Conservation (phyloP, 2,797 vertebrate genomes). For the Enteromius radiatus region DNA sequence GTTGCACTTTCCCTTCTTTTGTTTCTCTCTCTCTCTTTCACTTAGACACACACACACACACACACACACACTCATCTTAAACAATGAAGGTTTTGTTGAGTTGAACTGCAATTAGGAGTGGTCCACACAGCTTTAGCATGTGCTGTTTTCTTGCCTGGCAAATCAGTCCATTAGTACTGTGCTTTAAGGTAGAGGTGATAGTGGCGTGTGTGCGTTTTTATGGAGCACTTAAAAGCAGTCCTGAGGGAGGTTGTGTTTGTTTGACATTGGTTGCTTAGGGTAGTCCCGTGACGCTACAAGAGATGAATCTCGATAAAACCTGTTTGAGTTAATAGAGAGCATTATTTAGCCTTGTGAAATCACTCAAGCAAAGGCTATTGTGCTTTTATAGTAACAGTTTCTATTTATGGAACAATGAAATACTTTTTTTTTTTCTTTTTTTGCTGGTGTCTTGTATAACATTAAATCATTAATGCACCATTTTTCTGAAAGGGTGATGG, state of each 20-base stretch:
- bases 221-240: slow-evolving; percentile 50
- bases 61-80: neutral
- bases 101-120: slow-evolving; percentile 35
- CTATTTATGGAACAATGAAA: slow-evolving; percentile 1
- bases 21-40: neutral
- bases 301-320: slow-evolving; percentile 25
- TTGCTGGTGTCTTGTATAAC: neutral
- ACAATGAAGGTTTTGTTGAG: slow-evolving; percentile 58
- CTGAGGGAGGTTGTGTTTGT: slow-evolving; percentile 46
- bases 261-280: slow-evolving; percentile 49
- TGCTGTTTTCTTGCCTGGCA: slow-evolving; percentile 22
- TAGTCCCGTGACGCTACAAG: slow-evolving; percentile 42
- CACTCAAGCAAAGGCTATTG: neutral
- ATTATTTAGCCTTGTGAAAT: slow-evolving; percentile 33
- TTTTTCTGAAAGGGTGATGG: neutral
- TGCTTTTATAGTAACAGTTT: slow-evolving; percentile 2
- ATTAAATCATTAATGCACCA: neutral
- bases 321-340: slow-evolving; percentile 20
- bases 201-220: slow-evolving; percentile 29
- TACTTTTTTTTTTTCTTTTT: neutral
- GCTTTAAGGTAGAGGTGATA: neutral
- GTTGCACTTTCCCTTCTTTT: slow-evolving; percentile 28
- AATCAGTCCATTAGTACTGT: neutral
- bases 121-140: slow-evolving; percentile 21
- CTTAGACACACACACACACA: neutral